Conservation (phyloP, 2,797 vertebrate species). For the Melanotaenia boesemani region DNA sequence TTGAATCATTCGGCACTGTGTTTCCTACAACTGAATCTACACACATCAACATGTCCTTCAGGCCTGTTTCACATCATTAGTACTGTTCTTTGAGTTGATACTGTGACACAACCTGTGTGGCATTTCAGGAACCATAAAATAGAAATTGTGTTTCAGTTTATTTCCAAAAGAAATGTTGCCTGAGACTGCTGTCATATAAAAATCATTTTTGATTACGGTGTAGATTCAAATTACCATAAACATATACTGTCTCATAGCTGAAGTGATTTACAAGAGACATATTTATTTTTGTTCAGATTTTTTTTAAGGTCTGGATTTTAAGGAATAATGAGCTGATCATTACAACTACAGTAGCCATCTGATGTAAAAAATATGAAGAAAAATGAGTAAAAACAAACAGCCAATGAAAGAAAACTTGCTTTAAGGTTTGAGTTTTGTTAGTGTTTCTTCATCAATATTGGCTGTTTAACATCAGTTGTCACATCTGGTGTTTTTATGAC, state of each 20-base stretch:
- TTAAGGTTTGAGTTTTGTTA: no score
- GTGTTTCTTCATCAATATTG: no score
- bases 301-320: no score
- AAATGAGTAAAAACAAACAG: no score
- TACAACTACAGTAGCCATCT: no score
- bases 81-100: conserved; percentile 36
- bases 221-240: not conserved
- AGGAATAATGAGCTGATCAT: no score
- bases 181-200: not conserved
- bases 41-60: conserved; percentile 57
- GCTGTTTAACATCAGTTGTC: no score
- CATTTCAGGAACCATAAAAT: conserved; percentile 7
- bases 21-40: conserved; percentile 68
- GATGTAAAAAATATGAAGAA: no score
- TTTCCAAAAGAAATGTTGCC: not conserved
- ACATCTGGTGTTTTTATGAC: no score
- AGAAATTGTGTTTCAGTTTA: not conserved
- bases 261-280: not conserved
- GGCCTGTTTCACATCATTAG: conserved; percentile 51
- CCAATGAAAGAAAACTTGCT: no score
- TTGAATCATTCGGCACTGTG: conserved; percentile 61
- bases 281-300: not conserved
- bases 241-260: not conserved
- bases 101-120: conserved; percentile 32
- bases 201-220: not conserved